Evolutionary conservation across 1,140 invertebrate species (phyloP).

Genomic region (Glomeris maerens): DNA sequence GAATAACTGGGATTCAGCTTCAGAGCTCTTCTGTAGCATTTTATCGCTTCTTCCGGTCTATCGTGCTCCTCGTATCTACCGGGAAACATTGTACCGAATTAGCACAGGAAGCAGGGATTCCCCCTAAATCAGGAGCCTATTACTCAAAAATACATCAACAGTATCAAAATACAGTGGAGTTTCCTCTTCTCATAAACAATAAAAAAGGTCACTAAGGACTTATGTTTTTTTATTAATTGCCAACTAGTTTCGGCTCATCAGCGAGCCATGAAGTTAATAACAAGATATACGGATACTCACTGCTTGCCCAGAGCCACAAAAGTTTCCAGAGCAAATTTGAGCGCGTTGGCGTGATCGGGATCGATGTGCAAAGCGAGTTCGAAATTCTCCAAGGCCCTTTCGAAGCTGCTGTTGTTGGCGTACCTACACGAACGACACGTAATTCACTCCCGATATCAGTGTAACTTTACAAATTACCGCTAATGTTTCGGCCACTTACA

Average conservation of each 20-base stretch:
- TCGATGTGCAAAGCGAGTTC: constrained; percentile 75
- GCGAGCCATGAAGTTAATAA: too few species aligned
- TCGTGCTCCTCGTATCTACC: constrained; percentile 19
- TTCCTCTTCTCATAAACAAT: too few species aligned
- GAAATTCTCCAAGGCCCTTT: constrained; percentile 87
- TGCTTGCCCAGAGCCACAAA: constrained; percentile 64
- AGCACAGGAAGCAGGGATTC: background rate
- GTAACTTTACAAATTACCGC: constrained; percentile 2
- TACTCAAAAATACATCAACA: too few species aligned
- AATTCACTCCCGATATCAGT: background rate
- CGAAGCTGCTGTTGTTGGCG: constrained; percentile 83
- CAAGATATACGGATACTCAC: constrained; percentile 28
- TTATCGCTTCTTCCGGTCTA: constrained; percentile 66
- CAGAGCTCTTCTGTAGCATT: constrained; percentile 66
- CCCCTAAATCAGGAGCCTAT: constrained; percentile 4
- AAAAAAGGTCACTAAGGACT: constrained; percentile 15
- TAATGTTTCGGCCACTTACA: constrained; percentile 36
- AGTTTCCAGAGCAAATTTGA: constrained; percentile 87
- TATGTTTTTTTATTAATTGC: constrained; percentile 15
- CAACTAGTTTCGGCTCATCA: too few species aligned
- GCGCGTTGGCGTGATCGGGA: constrained; percentile 79
- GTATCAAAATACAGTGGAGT: too few species aligned
- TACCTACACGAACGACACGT: constrained; percentile 39
- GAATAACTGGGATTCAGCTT: constrained; percentile 65
- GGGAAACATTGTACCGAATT: background rate